Evolutionary conservation across 2,888 invertebrate genomes (phyloP).

Genomic region (Stenichneumon culpator): DNA sequence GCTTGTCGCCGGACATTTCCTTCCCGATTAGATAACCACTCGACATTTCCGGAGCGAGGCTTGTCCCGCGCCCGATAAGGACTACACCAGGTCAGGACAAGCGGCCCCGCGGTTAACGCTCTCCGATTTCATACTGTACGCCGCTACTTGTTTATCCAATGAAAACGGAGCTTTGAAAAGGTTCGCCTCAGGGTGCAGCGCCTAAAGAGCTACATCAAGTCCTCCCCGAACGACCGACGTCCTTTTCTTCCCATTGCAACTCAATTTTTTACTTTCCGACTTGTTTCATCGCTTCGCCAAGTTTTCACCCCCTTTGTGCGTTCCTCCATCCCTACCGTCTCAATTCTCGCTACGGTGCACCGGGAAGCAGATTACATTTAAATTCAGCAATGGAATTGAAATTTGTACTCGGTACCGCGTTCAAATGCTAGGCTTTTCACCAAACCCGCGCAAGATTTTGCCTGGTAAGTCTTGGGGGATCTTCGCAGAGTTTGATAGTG

Average conservation of each 20-base stretch:
- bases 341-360: conserved; percentile 33
- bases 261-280: conserved; percentile 26
- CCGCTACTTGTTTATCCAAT: conserved; percentile 31
- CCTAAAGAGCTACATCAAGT: conserved; percentile 55
- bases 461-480: conserved; percentile 1
- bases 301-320: conserved; percentile 18
- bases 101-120: conserved; percentile 44
- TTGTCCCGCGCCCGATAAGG: conserved; percentile 55
- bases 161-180: conserved; percentile 46
- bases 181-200: conserved; percentile 31
- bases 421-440: conserved; percentile 42
- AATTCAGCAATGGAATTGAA: conserved; percentile 51
- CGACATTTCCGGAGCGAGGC: conserved; percentile 66
- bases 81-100: conserved; percentile 24
- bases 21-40: conserved; percentile 62
- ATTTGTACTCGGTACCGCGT: conserved; percentile 45
- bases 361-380: conserved; percentile 39
- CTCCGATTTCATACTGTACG: conserved; percentile 15
- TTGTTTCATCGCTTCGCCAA: conserved; percentile 48
- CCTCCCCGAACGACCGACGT: conserved; percentile 33
- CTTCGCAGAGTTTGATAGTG: not conserved
- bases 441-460: conserved; percentile 28
- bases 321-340: conserved; percentile 8
- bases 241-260: conserved; percentile 13
- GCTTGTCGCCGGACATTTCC: conserved; percentile 67